Base-by-base conservation (phyloP, 2,888 invertebrate species). In the Oligia strigilis region DNA sequence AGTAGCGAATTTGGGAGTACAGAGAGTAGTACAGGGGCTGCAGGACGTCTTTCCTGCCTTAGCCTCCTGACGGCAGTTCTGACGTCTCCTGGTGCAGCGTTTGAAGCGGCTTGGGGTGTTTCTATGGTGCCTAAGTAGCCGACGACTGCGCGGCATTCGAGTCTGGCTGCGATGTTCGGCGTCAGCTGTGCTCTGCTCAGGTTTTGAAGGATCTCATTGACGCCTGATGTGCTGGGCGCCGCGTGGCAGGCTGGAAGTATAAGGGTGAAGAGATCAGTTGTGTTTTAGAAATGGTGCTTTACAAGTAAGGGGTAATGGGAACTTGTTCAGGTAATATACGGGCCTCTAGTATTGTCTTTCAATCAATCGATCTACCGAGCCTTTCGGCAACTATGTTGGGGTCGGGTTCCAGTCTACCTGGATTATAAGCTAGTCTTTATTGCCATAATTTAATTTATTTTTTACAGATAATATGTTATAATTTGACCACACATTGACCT, bases 91-190 rank as follows among this genome's bases (percentile, higher is more conserved):
- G 99, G 98, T 23, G 98, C 98, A 65, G 98, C 98, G 70, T 98
- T 98, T 75, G 98, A 97, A 67, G 98, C 97, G 87, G 98, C 98
- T 93, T 98, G 98, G 0, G 99, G 99, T 97, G 99, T 99, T 95
- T 99, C 99, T 85, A 99, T 99, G 2, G 99, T 99, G 43, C 99
- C 99, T 72, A 99, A 97, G 94, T 99, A 99, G 1, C 99, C 99
- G 1, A 99, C 99, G 4, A 99, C 98, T 0, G 98, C 98, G 88
- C 98, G 98, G 91, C 98, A 98, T 84, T 98, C 98, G 14, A 98
- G 97, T 0, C 98, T 97, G 0, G 96, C 93, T 0, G 91, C 93
- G 62, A 95, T 97, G 93, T 91, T 97, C 80, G 94, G 97, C 0
- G 93, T 94, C 4, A 96, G 92, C 81, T 96, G 97, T 0, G 93